Conservation (phyloP, 2,888 invertebrate species). For the Erynnis tages region DNA sequence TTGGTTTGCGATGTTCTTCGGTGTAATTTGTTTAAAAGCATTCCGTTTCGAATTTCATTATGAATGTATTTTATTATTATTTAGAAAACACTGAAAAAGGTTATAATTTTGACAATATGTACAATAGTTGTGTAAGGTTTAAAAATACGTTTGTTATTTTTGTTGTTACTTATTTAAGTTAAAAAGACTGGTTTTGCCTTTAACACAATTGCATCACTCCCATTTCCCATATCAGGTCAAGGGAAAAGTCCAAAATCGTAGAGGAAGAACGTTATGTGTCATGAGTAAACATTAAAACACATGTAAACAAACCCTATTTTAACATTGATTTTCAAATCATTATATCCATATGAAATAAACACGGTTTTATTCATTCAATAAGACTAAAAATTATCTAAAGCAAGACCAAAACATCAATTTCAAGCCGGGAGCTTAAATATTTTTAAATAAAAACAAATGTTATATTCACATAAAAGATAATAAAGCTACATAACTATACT, state of each 20-base stretch:
- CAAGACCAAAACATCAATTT: conserved; percentile 1
- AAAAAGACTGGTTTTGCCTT: too few species aligned
- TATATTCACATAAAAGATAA: neutral
- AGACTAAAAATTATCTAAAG: neutral
- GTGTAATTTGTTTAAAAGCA: conserved; percentile 17
- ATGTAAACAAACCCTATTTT: conserved; percentile 1
- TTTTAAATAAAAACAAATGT: neutral
- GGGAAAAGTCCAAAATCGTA: neutral
- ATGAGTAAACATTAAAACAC: neutral
- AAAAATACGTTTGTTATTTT: too few species aligned
- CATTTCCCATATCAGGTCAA: neutral
- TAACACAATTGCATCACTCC: neutral
- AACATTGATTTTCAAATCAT: neutral
- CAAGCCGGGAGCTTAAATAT: neutral
- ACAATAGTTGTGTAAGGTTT: too few species aligned
- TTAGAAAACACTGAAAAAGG: too few species aligned
- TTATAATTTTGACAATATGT: too few species aligned
- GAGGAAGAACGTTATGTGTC: neutral
- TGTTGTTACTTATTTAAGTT: too few species aligned
- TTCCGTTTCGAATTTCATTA: neutral
- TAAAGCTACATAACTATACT: neutral
- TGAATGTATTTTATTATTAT: too few species aligned
- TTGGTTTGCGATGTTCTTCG: conserved; percentile 6
- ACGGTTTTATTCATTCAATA: neutral
- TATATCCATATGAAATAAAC: neutral